These are phyloP conservation scores for Andrena chrysosceles DNA, from an alignment of 2,888 invertebrate genomes.

Conservation along the genomic window DNA sequence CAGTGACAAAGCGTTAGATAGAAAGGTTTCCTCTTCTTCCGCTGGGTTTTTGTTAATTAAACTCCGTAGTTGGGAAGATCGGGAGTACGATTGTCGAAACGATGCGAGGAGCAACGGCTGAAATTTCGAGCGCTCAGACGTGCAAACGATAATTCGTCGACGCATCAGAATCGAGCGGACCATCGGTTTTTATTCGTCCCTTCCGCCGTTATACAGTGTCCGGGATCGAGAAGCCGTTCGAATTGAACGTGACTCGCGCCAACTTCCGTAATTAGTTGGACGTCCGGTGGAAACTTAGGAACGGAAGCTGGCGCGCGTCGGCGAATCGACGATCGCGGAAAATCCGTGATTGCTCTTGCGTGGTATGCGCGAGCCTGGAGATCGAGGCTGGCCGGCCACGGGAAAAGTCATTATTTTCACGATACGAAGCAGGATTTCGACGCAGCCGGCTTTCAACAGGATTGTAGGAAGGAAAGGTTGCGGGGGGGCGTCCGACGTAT, in stretches of 20 bases:
- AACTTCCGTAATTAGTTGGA: slow-evolving; percentile 50
- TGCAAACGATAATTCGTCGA: slow-evolving; percentile 46
- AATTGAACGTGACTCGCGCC: slow-evolving; percentile 4
- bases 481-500: not conserved
- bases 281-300: slow-evolving; percentile 17
- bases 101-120: slow-evolving; percentile 28
- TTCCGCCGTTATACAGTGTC: not conserved
- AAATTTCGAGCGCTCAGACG: slow-evolving; percentile 27
- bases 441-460: not conserved
- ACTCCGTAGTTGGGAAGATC: not conserved
- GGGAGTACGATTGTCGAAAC: slow-evolving; percentile 3
- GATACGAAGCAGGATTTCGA: not conserved
- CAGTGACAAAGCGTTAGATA: not conserved
- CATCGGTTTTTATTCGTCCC: slow-evolving; percentile 7
- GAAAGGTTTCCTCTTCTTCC: no score
- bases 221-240: slow-evolving; percentile 20
- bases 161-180: slow-evolving; percentile 11
- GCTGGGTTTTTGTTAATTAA: slow-evolving; percentile 46
- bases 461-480: slow-evolving; percentile 6
- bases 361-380: no score
- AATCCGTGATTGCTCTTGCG: slow-evolving; percentile 11
- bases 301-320: slow-evolving; percentile 2
- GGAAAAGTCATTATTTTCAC: not conserved
- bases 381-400: not conserved
- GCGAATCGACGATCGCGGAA: slow-evolving; percentile 5